Evolutionary conservation across 2,113 vertebrate genomes (phyloP).

Genomic region (Drymodes brunneopygia): DNA sequence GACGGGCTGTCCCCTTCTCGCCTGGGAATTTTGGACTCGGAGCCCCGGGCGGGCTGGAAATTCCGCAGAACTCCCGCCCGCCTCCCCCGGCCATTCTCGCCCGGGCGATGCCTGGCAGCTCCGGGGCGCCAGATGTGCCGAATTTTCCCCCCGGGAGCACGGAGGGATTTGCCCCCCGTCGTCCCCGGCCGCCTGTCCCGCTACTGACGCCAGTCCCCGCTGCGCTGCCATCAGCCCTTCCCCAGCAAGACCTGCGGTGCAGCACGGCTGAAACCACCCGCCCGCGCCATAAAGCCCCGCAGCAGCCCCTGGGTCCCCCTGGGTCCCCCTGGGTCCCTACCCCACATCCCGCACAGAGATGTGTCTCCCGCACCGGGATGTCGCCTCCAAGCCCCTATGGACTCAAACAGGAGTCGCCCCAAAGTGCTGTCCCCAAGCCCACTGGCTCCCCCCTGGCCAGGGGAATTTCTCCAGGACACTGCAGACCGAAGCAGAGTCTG

Average conservation of each 20-base stretch:
- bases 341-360: no score
- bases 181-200: background rate
- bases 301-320: background rate
- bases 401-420: background rate
- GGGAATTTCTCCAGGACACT: background rate
- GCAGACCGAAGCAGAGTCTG: background rate
- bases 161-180: background rate
- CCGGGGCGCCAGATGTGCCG: background rate
- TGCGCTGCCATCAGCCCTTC: background rate
- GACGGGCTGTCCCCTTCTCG: background rate
- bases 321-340: background rate
- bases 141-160: background rate
- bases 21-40: background rate
- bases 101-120: background rate
- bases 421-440: background rate
- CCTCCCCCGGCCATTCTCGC: background rate
- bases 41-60: background rate
- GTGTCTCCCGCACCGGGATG: background rate
- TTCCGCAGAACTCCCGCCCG: background rate
- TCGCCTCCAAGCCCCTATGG: background rate
- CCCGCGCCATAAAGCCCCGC: background rate
- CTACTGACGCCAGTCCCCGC: background rate
- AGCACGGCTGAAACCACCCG: background rate
- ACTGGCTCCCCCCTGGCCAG: fast-evolving
- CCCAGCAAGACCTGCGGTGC: background rate